These are phyloP conservation scores for Gyps fulvus DNA, from an alignment of 2,113 vertebrate species.

Conservation along the genomic window DNA sequence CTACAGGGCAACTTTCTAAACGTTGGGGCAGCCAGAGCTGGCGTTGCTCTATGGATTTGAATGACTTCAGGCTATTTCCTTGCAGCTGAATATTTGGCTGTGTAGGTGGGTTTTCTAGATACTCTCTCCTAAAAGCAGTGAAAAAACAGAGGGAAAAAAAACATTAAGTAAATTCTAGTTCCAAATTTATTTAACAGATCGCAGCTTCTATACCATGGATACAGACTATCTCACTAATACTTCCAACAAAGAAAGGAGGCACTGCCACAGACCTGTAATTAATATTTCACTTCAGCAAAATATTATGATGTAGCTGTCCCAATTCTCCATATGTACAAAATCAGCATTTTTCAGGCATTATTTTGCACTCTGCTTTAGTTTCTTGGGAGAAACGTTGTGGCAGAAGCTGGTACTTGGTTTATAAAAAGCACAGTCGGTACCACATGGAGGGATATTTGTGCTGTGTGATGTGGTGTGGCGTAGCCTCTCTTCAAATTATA, in stretches of 20 bases:
- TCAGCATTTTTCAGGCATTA: neutral
- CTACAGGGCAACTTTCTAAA: neutral
- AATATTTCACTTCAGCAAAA: conserved; percentile 23
- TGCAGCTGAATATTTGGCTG: neutral
- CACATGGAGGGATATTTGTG: conserved; percentile 18
- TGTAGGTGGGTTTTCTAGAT: neutral
- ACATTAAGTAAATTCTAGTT: neutral
- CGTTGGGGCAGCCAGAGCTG: neutral
- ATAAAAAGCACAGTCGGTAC: conserved; percentile 49
- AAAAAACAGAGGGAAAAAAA: neutral
- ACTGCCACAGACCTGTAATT: neutral
- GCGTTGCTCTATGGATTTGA: neutral
- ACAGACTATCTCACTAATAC: neutral
- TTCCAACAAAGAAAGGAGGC: neutral
- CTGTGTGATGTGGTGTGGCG: conserved; percentile 54
- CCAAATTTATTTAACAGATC: neutral
- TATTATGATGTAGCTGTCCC: neutral
- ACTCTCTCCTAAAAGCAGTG: neutral
- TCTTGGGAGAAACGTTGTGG: conserved; percentile 35
- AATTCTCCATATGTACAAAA: neutral
- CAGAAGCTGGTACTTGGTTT: conserved; percentile 32
- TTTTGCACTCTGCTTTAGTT: conserved; percentile 17
- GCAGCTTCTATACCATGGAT: neutral
- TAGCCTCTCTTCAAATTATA: conserved; percentile 61
- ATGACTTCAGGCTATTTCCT: neutral